These are phyloP conservation scores for Alosa alosa DNA, from an alignment of 2,113 vertebrate species.

Conservation along the genomic window DNA sequence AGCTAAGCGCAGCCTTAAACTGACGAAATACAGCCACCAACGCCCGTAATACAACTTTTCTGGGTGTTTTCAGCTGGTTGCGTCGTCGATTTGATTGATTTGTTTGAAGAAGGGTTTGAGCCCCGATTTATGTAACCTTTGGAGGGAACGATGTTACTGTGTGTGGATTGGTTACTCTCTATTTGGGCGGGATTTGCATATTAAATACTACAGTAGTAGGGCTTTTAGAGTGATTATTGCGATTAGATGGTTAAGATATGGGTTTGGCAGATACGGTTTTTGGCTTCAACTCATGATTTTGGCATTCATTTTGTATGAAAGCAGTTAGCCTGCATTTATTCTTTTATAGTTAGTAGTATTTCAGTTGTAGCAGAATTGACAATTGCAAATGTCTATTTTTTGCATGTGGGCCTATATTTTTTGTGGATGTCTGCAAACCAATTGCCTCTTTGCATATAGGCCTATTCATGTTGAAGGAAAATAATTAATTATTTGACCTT, in stretches of 20 bases:
- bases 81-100: slow-evolving; percentile 59
- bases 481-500: not conserved
- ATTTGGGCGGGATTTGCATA: slow-evolving; percentile 73
- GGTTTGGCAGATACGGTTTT: not conserved
- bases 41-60: slow-evolving; percentile 8
- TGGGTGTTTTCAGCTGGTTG: not conserved
- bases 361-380: not conserved
- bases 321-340: not conserved
- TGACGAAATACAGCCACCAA: not conserved
- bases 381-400: not conserved
- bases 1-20: not conserved
- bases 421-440: slow-evolving; percentile 1
- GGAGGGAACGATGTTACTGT: slow-evolving; percentile 66
- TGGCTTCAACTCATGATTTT: not conserved
- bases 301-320: not conserved
- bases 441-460: not conserved
- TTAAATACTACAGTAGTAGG: not conserved
- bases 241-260: not conserved
- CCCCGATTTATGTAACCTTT: slow-evolving; percentile 67
- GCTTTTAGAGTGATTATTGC: slow-evolving; percentile 20
- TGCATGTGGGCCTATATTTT: not conserved
- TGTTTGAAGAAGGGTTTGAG: slow-evolving; percentile 58
- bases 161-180: slow-evolving; percentile 70
- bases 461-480: not conserved
- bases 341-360: not conserved